Conservation (phyloP, 2,888 invertebrate genomes). For the Lissocephala sabroskyi region DNA sequence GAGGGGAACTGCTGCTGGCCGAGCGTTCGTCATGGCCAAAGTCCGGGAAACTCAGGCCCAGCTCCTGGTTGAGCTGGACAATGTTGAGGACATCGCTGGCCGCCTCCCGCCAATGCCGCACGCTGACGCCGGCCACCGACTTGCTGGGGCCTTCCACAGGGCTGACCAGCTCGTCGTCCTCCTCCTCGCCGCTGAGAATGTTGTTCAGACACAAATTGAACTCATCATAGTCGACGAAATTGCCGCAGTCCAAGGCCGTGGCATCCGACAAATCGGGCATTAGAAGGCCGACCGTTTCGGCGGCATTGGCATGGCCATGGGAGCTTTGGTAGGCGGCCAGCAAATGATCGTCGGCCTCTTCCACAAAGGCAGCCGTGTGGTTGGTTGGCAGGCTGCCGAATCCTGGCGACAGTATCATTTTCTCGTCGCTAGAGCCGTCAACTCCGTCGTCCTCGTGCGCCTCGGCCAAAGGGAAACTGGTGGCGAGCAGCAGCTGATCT, state of each 20-base stretch:
- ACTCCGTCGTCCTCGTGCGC: slow-evolving; percentile 47
- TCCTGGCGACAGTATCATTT: no score
- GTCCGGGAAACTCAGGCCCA: slow-evolving; percentile 39
- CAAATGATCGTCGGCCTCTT: slow-evolving; percentile 38
- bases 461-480: slow-evolving; percentile 62
- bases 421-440: slow-evolving; percentile 2
- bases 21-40: slow-evolving; percentile 33
- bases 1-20: slow-evolving; percentile 45
- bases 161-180: slow-evolving; percentile 33
- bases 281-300: slow-evolving; percentile 52
- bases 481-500: slow-evolving; percentile 24
- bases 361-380: slow-evolving; percentile 25
- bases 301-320: slow-evolving; percentile 18
- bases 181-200: slow-evolving; percentile 61
- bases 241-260: slow-evolving; percentile 51
- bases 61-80: slow-evolving; percentile 50
- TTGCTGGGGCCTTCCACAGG: neutral
- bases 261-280: slow-evolving; percentile 54
- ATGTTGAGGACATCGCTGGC: slow-evolving; percentile 53
- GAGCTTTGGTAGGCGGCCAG: slow-evolving; percentile 39
- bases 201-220: slow-evolving; percentile 66
- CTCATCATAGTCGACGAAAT: slow-evolving; percentile 67
- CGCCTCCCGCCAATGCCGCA: slow-evolving; percentile 35
- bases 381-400: slow-evolving; percentile 31
- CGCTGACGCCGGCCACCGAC: no score